phyloP scores from a whole-genome alignment of 2,888 invertebrate genomes.

The Creontiades dilutus region DNA sequence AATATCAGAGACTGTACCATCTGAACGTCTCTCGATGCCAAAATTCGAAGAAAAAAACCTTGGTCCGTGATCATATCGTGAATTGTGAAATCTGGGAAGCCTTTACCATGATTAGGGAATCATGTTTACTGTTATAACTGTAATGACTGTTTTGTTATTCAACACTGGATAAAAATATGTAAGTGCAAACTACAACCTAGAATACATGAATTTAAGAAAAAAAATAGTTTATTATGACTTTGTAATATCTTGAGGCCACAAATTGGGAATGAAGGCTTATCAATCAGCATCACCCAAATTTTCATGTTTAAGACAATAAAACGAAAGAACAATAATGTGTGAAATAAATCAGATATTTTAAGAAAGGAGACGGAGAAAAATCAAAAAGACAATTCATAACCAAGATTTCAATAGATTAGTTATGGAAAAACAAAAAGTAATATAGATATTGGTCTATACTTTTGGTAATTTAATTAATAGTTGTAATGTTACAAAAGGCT shows the following conservation, averaged over 20 bases:
- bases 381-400: slow-evolving; percentile 14
- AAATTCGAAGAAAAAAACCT: too few relatives aligned
- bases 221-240: not conserved
- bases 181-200: too few relatives aligned
- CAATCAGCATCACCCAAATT: too few relatives aligned
- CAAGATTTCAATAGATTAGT: not conserved
- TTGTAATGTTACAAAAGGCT: slow-evolving; percentile 66
- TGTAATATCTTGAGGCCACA: not conserved
- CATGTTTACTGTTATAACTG: too few relatives aligned
- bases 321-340: not conserved
- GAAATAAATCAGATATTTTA: not conserved
- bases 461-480: slow-evolving; percentile 32
- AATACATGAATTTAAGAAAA: too few relatives aligned
- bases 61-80: too few relatives aligned
- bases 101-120: not conserved
- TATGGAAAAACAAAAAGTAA: not conserved
- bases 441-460: not conserved
- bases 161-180: too few relatives aligned
- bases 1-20: too few relatives aligned
- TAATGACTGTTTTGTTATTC: too few relatives aligned
- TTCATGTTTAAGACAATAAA: not conserved
- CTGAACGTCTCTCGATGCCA: too few relatives aligned
- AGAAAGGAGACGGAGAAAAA: not conserved
- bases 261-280: not conserved
- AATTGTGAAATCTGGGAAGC: not conserved